Conservation (phyloP, 2,888 invertebrate species). For the Archips crataeganus region DNA sequence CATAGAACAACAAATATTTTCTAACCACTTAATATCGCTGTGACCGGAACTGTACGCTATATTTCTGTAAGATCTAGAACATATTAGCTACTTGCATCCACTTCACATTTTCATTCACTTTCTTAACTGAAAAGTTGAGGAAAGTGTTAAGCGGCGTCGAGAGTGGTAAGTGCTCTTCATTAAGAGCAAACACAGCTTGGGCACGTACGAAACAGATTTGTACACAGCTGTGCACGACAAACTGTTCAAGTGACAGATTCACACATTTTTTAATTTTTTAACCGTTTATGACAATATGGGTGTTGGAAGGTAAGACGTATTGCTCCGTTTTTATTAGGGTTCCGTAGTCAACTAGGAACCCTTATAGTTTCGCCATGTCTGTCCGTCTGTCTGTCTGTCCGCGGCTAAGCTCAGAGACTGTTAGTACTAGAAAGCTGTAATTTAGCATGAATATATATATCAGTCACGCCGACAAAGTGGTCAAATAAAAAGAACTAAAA, state of each 20-base stretch:
- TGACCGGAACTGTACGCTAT: no score
- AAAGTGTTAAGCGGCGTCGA: slow-evolving; percentile 37
- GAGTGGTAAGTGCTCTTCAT: slow-evolving; percentile 65
- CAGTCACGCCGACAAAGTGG: no score
- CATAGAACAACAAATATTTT: no score
- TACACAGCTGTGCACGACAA: slow-evolving; percentile 50
- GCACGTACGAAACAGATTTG: slow-evolving; percentile 75
- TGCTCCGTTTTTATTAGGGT: neutral
- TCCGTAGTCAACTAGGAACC: no score
- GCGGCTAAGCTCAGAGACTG: no score
- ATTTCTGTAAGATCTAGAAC: neutral
- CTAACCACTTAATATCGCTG: no score
- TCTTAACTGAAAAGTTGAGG: slow-evolving; percentile 34
- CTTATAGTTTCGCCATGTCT: no score
- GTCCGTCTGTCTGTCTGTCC: no score
- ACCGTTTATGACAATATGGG: neutral
- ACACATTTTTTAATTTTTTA: slow-evolving; percentile 5
- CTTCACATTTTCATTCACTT: slow-evolving; percentile 27
- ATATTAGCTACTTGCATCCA: slow-evolving; percentile 19
- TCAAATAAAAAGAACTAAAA: no score
- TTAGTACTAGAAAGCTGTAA: no score
- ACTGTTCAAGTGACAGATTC: slow-evolving; percentile 40
- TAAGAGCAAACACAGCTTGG: slow-evolving; percentile 70
- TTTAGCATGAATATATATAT: no score
- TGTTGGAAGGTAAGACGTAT: neutral